Conservation (phyloP, 2,113 vertebrate genomes). For the Malurus melanocephalus region DNA sequence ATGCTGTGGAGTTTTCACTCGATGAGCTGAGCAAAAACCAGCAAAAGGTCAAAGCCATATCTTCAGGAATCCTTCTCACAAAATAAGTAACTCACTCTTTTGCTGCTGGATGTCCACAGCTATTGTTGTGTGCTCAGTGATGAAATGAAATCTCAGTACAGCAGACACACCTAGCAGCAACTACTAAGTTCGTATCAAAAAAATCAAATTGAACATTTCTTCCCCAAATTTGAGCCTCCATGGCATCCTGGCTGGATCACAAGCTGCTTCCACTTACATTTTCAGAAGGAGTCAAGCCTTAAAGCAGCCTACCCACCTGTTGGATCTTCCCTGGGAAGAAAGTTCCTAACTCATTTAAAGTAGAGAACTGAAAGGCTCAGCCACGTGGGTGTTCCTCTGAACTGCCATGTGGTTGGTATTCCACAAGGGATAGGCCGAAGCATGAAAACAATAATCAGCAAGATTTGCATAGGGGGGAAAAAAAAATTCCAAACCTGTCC, state of each 20-base stretch:
- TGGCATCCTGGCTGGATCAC: background rate
- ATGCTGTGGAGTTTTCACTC: background rate
- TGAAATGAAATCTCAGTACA: background rate
- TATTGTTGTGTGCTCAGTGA: background rate
- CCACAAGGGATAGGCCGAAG: background rate
- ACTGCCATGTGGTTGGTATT: background rate
- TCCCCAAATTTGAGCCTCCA: background rate
- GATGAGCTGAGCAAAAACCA: background rate
- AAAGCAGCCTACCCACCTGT: background rate
- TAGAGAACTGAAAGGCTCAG: background rate
- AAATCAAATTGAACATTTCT: background rate
- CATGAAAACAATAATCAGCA: constrained; percentile 26
- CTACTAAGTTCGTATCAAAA: fast-evolving
- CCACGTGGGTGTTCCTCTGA: background rate
- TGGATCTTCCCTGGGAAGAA: background rate
- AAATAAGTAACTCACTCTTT: background rate
- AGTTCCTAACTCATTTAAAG: background rate
- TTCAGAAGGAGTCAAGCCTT: background rate
- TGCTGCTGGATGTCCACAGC: background rate
- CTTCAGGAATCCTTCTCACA: background rate
- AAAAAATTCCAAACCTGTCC: background rate
- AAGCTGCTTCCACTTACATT: background rate
- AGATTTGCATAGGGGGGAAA: background rate
- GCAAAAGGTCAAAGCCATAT: background rate
- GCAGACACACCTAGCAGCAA: background rate